Conservation (phyloP, 2,113 vertebrate genomes). For the Seriola rivoliana region DNA sequence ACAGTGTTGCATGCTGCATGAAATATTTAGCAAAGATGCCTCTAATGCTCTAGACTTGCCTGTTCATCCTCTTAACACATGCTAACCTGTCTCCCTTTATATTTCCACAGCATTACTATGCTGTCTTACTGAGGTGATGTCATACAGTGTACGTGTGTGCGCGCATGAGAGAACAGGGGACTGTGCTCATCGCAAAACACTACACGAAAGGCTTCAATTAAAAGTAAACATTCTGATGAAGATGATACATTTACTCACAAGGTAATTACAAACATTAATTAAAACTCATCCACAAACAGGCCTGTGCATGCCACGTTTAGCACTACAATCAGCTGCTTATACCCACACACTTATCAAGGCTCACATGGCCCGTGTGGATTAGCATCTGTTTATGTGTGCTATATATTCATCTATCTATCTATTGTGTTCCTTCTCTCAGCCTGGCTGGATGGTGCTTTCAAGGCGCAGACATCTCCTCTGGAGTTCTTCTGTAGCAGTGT, state of each 20-base stretch:
- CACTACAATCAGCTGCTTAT: conserved; percentile 19
- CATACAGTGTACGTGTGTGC: neutral
- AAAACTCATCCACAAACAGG: conserved; percentile 43
- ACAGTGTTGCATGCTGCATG: conserved; percentile 20
- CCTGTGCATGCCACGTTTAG: conserved; percentile 34
- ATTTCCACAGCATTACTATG: neutral
- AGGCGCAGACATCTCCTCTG: conserved; percentile 56
- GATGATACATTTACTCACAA: conserved; percentile 44
- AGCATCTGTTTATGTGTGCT: conserved; percentile 45
- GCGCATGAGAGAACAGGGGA: neutral
- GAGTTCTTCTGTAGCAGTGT: conserved; percentile 53
- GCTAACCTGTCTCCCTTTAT: neutral
- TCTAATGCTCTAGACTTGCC: neutral
- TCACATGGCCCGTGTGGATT: conserved; percentile 45
- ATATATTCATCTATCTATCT: conserved; percentile 54
- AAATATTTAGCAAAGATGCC: conserved; percentile 38
- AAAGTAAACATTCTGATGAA: conserved; percentile 52
- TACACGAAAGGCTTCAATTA: conserved; percentile 23
- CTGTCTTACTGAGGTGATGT: neutral
- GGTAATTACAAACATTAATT: conserved; percentile 54
- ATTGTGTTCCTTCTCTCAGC: conserved; percentile 46
- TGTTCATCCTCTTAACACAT: conserved; percentile 12
- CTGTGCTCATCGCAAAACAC: conserved; percentile 6
- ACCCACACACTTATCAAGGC: conserved; percentile 30
- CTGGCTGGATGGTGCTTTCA: conserved; percentile 51